Conservation (phyloP, 2,888 invertebrate genomes). For the Camptogramma bilineatum region DNA sequence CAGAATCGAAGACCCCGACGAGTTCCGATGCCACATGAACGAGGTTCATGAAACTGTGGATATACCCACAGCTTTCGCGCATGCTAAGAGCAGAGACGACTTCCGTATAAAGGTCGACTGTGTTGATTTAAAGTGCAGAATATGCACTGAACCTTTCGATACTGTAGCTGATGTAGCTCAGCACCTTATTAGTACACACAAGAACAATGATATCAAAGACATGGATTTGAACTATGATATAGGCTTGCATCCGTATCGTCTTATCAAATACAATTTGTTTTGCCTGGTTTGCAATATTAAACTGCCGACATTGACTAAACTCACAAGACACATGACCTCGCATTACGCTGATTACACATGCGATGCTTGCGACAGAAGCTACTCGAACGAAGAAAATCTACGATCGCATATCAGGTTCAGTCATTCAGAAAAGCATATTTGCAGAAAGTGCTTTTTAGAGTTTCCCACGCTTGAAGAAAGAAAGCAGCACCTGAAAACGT, state of each 20-base stretch:
- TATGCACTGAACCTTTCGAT: conserved; percentile 56
- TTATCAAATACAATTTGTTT: conserved; percentile 33
- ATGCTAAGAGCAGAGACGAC: conserved; percentile 30
- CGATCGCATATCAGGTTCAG: conserved; percentile 24
- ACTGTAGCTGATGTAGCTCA: conserved; percentile 48
- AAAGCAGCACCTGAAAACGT: conserved; percentile 27
- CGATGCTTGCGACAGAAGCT: conserved; percentile 43
- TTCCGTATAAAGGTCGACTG: conserved; percentile 62
- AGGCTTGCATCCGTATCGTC: conserved; percentile 37
- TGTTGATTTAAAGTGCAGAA: conserved; percentile 61
- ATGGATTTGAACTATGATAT: conserved; percentile 30
- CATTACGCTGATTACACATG: conserved; percentile 49
- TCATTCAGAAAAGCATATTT: conserved; percentile 35
- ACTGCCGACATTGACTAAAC: conserved; percentile 35
- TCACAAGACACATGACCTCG: conserved; percentile 47
- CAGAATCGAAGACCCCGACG: conserved; percentile 62
- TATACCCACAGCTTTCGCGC: conserved; percentile 55
- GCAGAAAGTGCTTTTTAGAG: conserved; percentile 31
- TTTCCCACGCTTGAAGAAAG: conserved; percentile 32
- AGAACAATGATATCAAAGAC: conserved; percentile 34
- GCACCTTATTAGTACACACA: conserved; percentile 56
- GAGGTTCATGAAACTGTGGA: conserved; percentile 57
- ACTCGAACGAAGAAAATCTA: conserved; percentile 22
- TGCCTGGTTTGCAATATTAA: conserved; percentile 36
- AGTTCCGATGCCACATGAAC: conserved; percentile 64